phyloP scores from a whole-genome alignment of 2,888 invertebrate species.

The Athetis lepigone region DNA sequence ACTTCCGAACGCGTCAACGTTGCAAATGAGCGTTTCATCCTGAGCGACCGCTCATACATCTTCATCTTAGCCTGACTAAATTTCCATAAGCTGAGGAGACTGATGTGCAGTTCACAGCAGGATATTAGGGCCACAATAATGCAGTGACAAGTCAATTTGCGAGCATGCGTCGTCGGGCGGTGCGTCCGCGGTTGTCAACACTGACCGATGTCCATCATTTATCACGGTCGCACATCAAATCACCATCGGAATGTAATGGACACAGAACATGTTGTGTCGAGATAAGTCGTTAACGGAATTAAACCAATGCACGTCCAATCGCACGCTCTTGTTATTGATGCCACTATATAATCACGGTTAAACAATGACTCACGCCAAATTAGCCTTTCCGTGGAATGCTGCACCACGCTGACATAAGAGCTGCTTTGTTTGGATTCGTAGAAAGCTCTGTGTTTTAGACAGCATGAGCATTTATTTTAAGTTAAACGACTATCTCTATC shows the following conservation, averaged over 20 bases:
- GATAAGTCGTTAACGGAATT: slow-evolving; percentile 61
- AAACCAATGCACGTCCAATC: slow-evolving; percentile 58
- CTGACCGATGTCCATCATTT: slow-evolving; percentile 63
- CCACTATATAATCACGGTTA: slow-evolving; percentile 58
- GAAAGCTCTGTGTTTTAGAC: slow-evolving; percentile 17
- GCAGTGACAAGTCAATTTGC: slow-evolving; percentile 76
- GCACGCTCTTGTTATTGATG: slow-evolving; percentile 44
- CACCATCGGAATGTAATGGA: slow-evolving; percentile 71
- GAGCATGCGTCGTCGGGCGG: slow-evolving; percentile 57
- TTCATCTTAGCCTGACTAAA: slow-evolving; percentile 36
- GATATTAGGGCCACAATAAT: slow-evolving; percentile 71
- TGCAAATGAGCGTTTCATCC: slow-evolving; percentile 31
- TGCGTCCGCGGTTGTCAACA: slow-evolving; percentile 62
- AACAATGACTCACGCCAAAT: slow-evolving; percentile 52
- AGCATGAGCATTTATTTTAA: slow-evolving; percentile 32
- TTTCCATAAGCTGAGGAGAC: slow-evolving; percentile 37
- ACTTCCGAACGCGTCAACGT: slow-evolving; percentile 13
- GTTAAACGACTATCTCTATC: slow-evolving; percentile 34
- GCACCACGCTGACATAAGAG: slow-evolving; percentile 11
- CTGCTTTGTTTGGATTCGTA: slow-evolving; percentile 21
- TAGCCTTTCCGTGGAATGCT: slow-evolving; percentile 37
- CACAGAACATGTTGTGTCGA: slow-evolving; percentile 54
- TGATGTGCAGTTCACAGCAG: slow-evolving; percentile 25
- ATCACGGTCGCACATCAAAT: slow-evolving; percentile 73
- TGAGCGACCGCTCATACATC: slow-evolving; percentile 32